Evolutionary conservation across 2,888 invertebrate species (phyloP), one percentile per base, ranked within the genome.

Genomic region (Andrena trimmerana): DNA sequence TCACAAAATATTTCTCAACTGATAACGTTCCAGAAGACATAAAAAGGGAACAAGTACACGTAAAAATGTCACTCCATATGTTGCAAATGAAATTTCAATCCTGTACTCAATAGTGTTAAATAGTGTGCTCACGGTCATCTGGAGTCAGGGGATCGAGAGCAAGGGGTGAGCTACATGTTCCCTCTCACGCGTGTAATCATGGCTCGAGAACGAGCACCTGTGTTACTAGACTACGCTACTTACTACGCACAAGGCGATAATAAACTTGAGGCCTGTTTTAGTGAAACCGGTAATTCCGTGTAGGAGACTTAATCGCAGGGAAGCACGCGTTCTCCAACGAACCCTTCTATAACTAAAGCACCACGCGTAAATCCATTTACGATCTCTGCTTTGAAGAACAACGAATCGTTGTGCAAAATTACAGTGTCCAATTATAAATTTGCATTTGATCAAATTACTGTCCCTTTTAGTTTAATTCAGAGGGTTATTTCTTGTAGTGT

Each of bases 141-240:
- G 33, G 33, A 62, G 24, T 50, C 20, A 20, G 8, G 48, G 48
- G n/a, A 62, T 60, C 71, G 71, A 24, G 48, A 16, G 5, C 31
- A 31, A 67, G 67, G 13, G 68, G 68, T 36, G 31, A 57, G 68
- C 57, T 50, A 62, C 62, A 42, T 62, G 48, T 33, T 48, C 62
- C 7, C 50, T 36, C 65, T 73, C 63, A 29, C 65, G 42, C 67
- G 66, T 67, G 59, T 74, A 74, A 74, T 74, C 66, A 27, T 33
- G 60, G 7, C 29, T 29, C 67, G 66, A 50, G 74, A 74, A 74
- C 66, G 24, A 67, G 48, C 67, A 74, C 67, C 74, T 74, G 74
- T 67, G 74, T n/a, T 67, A 67, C 33, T 10, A 60, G 2, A 57
- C 27, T 20, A 4, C 31, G 31, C 54, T 54, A 54, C 54, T 57